phyloP scores from a whole-genome alignment of 2,797 vertebrate species.

The Myotis findleyi region DNA sequence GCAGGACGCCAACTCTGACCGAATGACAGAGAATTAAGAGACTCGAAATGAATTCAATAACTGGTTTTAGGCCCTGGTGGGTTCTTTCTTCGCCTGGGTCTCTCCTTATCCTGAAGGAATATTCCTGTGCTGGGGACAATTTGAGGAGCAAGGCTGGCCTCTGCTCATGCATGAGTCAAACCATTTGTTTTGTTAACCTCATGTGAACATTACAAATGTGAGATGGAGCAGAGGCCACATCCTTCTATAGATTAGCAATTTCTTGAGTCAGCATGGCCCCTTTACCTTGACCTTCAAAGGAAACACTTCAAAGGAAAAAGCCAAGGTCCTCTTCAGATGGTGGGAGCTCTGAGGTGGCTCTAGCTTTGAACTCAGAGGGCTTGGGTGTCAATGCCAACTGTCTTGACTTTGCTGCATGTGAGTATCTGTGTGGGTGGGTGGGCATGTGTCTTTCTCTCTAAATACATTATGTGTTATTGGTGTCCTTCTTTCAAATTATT shows the following conservation, averaged over 20 bases:
- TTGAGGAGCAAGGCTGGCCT: constrained; percentile 77
- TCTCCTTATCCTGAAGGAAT: constrained; percentile 53
- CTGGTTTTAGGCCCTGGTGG: constrained; percentile 23
- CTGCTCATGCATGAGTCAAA: constrained; percentile 70
- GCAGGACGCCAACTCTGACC: background rate
- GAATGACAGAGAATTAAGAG: background rate
- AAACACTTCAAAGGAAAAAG: constrained; percentile 86
- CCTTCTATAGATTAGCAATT: constrained; percentile 79
- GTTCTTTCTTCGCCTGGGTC: constrained; percentile 50
- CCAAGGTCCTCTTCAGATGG: constrained; percentile 82
- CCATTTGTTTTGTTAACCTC: constrained; percentile 97
- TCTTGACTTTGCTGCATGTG: constrained; percentile 7
- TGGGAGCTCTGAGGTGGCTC: constrained; percentile 67
- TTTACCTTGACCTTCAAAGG: constrained; percentile 89
- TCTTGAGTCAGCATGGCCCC: constrained; percentile 86
- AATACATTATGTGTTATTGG: background rate
- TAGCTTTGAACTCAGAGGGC: constrained; percentile 73
- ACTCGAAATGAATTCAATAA: background rate
- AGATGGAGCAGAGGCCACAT: constrained; percentile 86
- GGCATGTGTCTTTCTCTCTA: background rate
- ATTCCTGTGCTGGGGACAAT: constrained; percentile 54
- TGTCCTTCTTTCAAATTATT: constrained; percentile 54
- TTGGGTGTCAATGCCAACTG: constrained; percentile 68
- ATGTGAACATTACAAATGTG: constrained; percentile 93
- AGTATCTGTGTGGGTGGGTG: background rate